Base-by-base conservation (phyloP, 2,113 vertebrate species). In the Grallaria varia region DNA sequence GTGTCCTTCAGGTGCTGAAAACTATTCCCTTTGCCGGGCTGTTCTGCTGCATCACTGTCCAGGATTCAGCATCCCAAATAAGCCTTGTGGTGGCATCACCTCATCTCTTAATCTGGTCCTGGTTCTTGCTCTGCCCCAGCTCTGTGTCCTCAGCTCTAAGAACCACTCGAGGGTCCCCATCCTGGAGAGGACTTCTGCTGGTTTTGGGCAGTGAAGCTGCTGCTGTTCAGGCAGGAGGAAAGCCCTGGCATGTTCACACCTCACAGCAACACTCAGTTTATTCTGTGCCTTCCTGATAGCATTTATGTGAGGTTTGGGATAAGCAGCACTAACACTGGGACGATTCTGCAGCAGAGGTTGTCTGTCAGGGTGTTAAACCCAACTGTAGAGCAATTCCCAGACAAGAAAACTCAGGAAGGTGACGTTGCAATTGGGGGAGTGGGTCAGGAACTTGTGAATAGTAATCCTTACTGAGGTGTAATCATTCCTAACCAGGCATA, bases 361-460 rank as follows among this genome's bases (percentile, higher is more conserved):
- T 69, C 82, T 91, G 76, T 60, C 71, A 78, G 53, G 58, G 89
- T 85, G 82, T 55, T 50, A 81, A 94, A 95, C 82, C 55, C 68
- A 44, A 16, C 28, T n/a, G 42, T 60, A 93, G 47, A 83, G 69
- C 42, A 58, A 37, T 71, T 79, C 85, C 72, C 76, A 72, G 73
- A 15, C 33, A 31, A 62, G 72, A 83, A 92, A 73, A 52, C 55
- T n/a, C 39, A 13, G 49, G 67, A 85, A 75, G 42, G 42, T 80
- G 59, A 62, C 89, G 71, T 27, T 89, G 50, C 45, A 30, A 40
- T 6, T 74, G 60, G 44, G 72, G 56, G n/a, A 67, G 13, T 14
- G 30, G n/a, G 50, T 78, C 86, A 64, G 71, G 64, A 55, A 47
- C 59, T 77, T 28, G 15, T 42, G 58, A 74, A 84, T 64, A 93